phyloP scores from a whole-genome alignment of 2,113 vertebrate genomes.

The Rhadina sibilatrix region DNA sequence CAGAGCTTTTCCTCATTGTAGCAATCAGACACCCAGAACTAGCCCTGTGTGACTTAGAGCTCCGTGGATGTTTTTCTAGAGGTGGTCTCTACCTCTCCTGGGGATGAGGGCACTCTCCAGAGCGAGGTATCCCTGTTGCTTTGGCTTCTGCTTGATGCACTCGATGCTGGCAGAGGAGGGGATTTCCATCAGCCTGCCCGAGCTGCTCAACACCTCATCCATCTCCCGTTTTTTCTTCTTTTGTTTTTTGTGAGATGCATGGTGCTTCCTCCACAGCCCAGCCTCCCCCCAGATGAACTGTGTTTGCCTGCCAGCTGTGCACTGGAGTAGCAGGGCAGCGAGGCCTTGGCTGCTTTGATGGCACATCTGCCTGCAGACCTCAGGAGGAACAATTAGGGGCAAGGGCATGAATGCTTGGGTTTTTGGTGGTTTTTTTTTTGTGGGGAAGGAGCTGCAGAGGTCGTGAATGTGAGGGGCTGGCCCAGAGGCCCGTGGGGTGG shows the following conservation, averaged over 20 bases:
- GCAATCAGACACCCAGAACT: background rate
- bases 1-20: background rate
- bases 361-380: background rate
- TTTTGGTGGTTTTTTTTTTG: background rate
- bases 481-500: background rate
- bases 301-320: background rate
- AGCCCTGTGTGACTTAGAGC: background rate
- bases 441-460: background rate
- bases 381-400: background rate
- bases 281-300: background rate
- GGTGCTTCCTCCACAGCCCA: background rate
- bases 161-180: background rate
- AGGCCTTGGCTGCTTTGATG: background rate
- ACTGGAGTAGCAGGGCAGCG: background rate
- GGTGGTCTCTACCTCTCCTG: background rate
- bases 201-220: background rate
- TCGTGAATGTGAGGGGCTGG: background rate
- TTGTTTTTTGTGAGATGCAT: fast-evolving
- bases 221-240: fast-evolving
- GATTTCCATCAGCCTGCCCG: background rate
- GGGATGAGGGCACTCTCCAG: background rate
- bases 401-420: background rate
- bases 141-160: background rate
- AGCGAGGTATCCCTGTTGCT: background rate
- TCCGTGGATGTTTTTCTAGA: background rate